These are phyloP conservation scores for Aix galericulata DNA, from an alignment of 2,113 vertebrate species.

Conservation along the genomic window DNA sequence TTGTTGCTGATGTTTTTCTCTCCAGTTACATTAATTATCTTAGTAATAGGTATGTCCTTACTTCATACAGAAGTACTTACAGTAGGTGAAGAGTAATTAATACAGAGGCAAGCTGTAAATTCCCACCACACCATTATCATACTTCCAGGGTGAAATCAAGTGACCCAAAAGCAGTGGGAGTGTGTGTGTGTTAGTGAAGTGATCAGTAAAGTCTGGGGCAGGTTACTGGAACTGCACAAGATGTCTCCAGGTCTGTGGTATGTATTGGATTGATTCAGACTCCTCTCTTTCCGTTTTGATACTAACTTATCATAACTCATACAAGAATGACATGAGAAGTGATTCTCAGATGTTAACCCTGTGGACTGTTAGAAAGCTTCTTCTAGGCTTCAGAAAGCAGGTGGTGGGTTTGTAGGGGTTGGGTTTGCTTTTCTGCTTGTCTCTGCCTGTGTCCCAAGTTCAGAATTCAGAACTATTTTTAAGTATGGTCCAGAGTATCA, in stretches of 20 bases:
- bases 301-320: rapidly evolving
- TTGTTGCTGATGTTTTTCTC: background rate
- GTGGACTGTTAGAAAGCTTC: background rate
- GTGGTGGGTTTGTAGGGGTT: background rate
- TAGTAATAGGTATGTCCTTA: background rate
- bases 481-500: background rate
- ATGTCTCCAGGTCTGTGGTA: background rate
- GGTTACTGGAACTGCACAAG: background rate
- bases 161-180: rapidly evolving
- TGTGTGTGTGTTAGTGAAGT: background rate
- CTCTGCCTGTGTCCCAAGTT: background rate
- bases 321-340: background rate
- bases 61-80: rapidly evolving
- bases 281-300: rapidly evolving
- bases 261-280: rapidly evolving
- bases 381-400: background rate
- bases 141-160: background rate
- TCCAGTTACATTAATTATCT: background rate
- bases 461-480: background rate
- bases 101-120: background rate
- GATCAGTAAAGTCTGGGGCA: background rate
- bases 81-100: background rate
- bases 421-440: background rate
- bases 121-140: background rate
- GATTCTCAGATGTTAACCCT: background rate